Evolutionary conservation across 92 coral and sea anemone genomes (phyloP), one percentile per base, ranked within the genome.

Genomic region (Hydrozoanthus gracilis): DNA sequence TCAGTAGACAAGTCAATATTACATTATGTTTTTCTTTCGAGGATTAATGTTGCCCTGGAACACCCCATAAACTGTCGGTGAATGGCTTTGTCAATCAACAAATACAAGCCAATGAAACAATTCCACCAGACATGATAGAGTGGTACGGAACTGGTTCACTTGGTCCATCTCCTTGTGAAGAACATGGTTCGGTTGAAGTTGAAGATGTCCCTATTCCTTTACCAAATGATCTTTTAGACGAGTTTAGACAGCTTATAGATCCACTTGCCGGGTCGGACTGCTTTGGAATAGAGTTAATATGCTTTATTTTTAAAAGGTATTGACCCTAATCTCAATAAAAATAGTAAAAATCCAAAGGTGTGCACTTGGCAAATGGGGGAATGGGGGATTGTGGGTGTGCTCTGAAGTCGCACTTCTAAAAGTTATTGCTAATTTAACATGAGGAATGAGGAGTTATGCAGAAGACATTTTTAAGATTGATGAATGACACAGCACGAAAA

Each of bases 201-300:
- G 83, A 83, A 62, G 90, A 87, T 88, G 83, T 90, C 51, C 91
- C 80, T 69, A 88, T 79, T 70, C 90, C 87, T 75, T 83, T 78
- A 17, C 88, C 87, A 50, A 82, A 72, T 69, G 89, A 89, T n/a
- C 60, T 76, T 84, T 77, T 89, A 58, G 86, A 75, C 35, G 83
- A 66, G 64, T 70, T 89, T 51, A 76, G 73, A 66, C 85, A 74
- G 72, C 58, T 58, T 68, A 68, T 89, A 65, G 71, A 89, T 86
- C 92, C 92, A 65, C 73, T 76, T 49, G 69, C 84, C 49, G 87
- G 86, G 76, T 89, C 92, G 17, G 84, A 78, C 69, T 72, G 82
- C 89, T 86, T 70, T 85, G 89, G 92, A 47, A 86, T 89, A 84
- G 92, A 89, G n/a, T n/a, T n/a, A n/a, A n/a, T n/a, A n/a, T n/a